A percentile compares a stretch with the other conserved stretches of the same genome.
Conservation (phyloP, 2,113 vertebrate species). For the Mesembrinibis cayennensis region DNA sequence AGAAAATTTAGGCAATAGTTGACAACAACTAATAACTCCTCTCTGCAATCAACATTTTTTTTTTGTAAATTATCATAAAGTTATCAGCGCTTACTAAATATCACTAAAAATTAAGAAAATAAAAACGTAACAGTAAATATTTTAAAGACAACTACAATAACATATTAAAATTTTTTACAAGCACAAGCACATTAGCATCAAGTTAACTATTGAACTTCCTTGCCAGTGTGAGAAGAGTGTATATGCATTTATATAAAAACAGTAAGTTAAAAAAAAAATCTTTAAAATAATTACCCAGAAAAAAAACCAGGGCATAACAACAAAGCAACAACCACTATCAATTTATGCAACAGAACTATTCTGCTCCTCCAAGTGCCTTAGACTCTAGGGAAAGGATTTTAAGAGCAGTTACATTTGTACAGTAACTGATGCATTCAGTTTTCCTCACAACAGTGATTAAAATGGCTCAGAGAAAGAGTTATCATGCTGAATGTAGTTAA, state of each 20-base stretch:
- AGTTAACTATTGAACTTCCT: not conserved
- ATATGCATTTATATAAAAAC: not conserved
- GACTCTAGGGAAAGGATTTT: conserved; percentile 20
- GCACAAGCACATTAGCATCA: not conserved
- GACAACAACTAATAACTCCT: not conserved
- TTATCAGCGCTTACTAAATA: not conserved
- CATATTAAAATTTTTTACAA: not conserved
- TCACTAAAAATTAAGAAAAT: not conserved
- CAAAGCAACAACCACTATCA: not conserved
- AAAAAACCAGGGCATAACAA: not conserved
- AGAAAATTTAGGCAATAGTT: not conserved
- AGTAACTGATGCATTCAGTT: not conserved
- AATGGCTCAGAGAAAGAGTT: conserved; percentile 23
- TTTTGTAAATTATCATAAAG: not conserved
- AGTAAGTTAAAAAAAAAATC: not conserved
- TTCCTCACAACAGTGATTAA: conserved; percentile 20
- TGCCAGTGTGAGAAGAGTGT: not conserved
- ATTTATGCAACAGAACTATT: not conserved
- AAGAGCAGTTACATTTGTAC: conserved; percentile 35
- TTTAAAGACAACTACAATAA: not conserved
- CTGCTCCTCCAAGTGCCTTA: not conserved
- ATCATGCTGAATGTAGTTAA: not conserved
- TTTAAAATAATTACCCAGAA: not conserved
- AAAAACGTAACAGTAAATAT: not conserved
- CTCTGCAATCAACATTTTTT: not conserved